Percentiles rank a stretch among this genome's conserved stretches.
phyloP scores from a whole-genome alignment of 2,797 vertebrate species.

The Pseudocheirus occidentalis region DNA sequence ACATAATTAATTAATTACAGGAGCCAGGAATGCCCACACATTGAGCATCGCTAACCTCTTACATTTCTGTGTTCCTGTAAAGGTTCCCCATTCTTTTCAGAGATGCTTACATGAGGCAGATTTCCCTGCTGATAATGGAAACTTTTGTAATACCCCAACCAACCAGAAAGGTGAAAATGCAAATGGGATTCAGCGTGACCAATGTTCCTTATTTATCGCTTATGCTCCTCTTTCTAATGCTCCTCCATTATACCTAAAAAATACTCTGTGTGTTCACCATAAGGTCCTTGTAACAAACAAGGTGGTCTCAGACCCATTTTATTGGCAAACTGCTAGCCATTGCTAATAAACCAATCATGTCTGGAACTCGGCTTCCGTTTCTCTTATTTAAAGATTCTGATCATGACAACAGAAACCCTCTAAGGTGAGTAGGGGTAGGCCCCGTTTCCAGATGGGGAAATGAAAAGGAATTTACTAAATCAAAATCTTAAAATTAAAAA shows the following conservation, averaged over 20 bases:
- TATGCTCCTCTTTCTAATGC: neutral
- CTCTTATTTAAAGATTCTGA: neutral
- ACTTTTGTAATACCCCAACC: neutral
- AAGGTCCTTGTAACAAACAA: neutral
- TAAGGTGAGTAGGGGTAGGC: neutral
- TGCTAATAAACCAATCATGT: neutral
- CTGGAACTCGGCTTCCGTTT: neutral
- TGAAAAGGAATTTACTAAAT: neutral
- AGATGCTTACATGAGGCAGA: neutral
- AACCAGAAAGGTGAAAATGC: no score
- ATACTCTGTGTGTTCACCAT: neutral
- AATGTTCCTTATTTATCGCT: neutral
- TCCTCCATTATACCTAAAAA: neutral
- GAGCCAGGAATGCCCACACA: neutral
- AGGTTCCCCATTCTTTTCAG: neutral
- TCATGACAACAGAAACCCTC: neutral
- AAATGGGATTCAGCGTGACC: neutral
- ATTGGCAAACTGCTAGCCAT: neutral
- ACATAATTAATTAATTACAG: no score
- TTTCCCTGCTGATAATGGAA: neutral
- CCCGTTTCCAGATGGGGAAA: neutral
- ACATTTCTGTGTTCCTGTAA: neutral
- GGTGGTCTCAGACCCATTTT: neutral
- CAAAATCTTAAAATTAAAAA: neutral
- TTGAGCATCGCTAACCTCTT: neutral